Conservation (phyloP, 2,797 vertebrate genomes). For the Ctenopoma kingsleyae region DNA sequence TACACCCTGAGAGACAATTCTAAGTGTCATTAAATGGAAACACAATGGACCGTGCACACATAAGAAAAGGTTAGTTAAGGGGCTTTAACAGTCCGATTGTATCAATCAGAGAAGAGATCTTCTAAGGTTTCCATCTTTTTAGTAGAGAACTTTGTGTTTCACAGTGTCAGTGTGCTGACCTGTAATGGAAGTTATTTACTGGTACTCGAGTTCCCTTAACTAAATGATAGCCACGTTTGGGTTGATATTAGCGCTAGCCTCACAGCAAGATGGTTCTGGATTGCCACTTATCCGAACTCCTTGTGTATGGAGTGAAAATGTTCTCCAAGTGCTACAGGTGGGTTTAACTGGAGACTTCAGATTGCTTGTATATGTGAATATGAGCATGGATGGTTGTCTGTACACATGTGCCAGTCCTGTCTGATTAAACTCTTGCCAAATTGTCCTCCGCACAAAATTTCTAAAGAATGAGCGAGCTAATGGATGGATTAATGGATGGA, state of each 20-base stretch:
- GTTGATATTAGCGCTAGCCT: not conserved
- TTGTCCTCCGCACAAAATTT: not conserved
- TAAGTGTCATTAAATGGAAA: not conserved
- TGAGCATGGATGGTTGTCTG: not conserved
- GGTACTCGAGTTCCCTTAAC: too few relatives aligned
- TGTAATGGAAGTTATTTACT: not conserved
- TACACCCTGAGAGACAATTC: constrained; percentile 74
- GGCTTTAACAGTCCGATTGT: too few relatives aligned
- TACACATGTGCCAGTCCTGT: not conserved
- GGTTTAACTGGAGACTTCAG: not conserved
- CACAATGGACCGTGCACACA: not conserved
- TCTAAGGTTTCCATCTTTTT: too few relatives aligned
- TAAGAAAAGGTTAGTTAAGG: not conserved
- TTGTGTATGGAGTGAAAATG: too few relatives aligned
- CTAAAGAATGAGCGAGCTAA: not conserved
- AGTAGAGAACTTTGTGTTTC: not conserved
- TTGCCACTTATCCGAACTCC: too few relatives aligned
- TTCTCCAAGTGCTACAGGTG: too few relatives aligned
- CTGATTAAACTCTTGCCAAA: too few relatives aligned
- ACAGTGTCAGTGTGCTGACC: not conserved
- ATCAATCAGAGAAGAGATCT: too few relatives aligned
- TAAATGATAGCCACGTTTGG: too few relatives aligned
- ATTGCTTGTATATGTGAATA: not conserved
- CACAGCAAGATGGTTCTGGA: too few relatives aligned
- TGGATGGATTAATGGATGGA: too few relatives aligned